A percentile compares a stretch with the other conserved stretches of the same genome.
phyloP scores from a whole-genome alignment of 2,888 invertebrate genomes.

The Caenorhabditis panamensis region DNA sequence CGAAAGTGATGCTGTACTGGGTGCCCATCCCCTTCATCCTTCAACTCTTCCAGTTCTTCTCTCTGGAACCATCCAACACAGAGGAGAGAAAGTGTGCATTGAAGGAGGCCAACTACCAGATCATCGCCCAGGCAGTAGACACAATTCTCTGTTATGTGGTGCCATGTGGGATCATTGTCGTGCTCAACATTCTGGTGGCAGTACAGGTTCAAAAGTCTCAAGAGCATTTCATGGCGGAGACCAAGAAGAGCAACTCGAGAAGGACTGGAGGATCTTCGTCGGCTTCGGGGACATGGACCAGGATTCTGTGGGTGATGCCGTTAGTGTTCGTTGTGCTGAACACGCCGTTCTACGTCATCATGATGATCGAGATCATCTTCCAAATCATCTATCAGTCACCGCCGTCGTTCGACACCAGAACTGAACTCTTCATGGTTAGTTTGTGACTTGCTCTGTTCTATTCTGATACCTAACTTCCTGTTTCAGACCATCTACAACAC shows the following conservation, averaged over 20 bases:
- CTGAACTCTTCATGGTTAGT: slow-evolving; percentile 64
- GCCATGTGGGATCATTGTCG: slow-evolving; percentile 78
- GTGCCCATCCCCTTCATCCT: slow-evolving; percentile 79
- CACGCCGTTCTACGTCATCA: slow-evolving; percentile 78
- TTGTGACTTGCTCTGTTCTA: neutral
- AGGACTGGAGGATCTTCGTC: slow-evolving; percentile 63
- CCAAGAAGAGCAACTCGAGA: slow-evolving; percentile 61
- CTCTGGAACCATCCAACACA: slow-evolving; percentile 64
- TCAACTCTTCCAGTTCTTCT: slow-evolving; percentile 77
- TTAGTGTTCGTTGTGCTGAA: slow-evolving; percentile 79
- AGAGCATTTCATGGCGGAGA: slow-evolving; percentile 55
- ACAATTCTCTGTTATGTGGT: slow-evolving; percentile 78
- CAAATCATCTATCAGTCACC: slow-evolving; percentile 67
- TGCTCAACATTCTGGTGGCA: slow-evolving; percentile 76
- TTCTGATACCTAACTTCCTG: too few species aligned
- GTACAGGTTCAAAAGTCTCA: slow-evolving; percentile 69
- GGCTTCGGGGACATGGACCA: slow-evolving; percentile 71
- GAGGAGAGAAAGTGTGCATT: slow-evolving; percentile 65
- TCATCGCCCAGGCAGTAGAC: slow-evolving; percentile 75
- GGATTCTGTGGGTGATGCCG: slow-evolving; percentile 80
- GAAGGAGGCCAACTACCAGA: slow-evolving; percentile 70
- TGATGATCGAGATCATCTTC: slow-evolving; percentile 67
- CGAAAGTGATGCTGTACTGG: slow-evolving; percentile 75
- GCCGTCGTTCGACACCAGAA: slow-evolving; percentile 52
- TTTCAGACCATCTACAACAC: slow-evolving; percentile 74